Base-by-base conservation (phyloP, 2,888 invertebrate genomes). In the Hyposoter dolosus region DNA sequence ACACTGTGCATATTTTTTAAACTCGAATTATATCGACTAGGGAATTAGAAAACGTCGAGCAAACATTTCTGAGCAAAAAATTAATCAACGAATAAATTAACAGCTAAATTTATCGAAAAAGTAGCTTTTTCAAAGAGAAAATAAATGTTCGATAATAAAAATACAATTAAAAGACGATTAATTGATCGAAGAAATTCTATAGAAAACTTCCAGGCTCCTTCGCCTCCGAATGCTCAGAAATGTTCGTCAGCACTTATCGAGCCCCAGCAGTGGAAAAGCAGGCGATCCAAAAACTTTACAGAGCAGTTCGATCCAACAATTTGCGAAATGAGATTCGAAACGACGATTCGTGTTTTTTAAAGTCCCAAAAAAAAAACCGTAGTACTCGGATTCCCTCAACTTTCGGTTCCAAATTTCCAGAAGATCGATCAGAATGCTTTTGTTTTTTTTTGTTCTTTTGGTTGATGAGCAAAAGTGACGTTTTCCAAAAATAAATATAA, bases 401-500 rank as follows among this genome's bases (percentile, higher is more conserved):
- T 28, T 56, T 23, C 65, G 35, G 32, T 35, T 40, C 0, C n/a
- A n/a, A 40, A 9, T n/a, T n/a, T 40, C 10, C n/a, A n/a, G 7
- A 3, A 35, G 2, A 32, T 35, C 35, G 65, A 65, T 32, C 15
- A 65, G 32, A 65, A 65, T 65, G n/a, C 7, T 65, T 28, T 28
- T 28, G 28, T 28, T 28, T 28, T 28, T 28, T 28, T 1, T 28
- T 28, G n/a, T n/a, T n/a, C n/a, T 35, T 2, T 65, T 2, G 6
- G 35, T 35, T 66, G 9, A 66, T 66, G 66, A 66, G 66, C 66
- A 66, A 66, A 40, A 40, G 60, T 28, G 12, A 28, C 12, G 60
- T 60, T 60, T 60, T 15, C 60, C 60, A 60, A 28, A 60, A 60
- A 60, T 17, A 50, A 28, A 60, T 28, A 10, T 40, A 40, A 35